phyloP scores from a whole-genome alignment of 2,888 invertebrate genomes.

The Agrenia bidenticulata region DNA sequence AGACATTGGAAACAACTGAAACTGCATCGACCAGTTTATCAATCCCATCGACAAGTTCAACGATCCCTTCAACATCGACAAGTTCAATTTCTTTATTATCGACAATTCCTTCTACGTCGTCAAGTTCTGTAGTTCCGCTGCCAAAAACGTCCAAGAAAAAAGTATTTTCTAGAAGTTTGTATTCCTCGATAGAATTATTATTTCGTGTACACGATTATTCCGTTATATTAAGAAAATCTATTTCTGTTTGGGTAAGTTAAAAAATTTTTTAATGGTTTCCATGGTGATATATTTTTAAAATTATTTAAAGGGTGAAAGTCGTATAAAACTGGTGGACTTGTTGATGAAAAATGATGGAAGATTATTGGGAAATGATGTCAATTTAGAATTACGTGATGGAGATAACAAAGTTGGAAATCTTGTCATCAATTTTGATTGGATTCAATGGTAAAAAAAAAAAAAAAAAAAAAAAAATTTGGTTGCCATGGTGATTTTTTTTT shows the following conservation, averaged over 20 bases:
- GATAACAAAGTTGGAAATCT: constrained; percentile 50
- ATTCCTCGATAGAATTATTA: too few relatives aligned
- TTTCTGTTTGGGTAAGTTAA: constrained; percentile 74
- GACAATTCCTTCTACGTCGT: neutral
- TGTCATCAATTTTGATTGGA: constrained; percentile 45
- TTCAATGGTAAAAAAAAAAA: neutral
- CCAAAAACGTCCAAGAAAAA: too few relatives aligned
- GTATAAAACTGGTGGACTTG: neutral
- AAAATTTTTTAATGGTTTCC: too few relatives aligned
- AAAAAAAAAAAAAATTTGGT: constrained; percentile 10
- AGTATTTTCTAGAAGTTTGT: too few relatives aligned
- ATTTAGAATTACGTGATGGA: neutral
- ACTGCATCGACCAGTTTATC: too few relatives aligned
- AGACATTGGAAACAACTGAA: too few relatives aligned
- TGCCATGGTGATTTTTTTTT: too few relatives aligned
- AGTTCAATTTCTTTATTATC: constrained; percentile 10
- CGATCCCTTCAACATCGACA: neutral
- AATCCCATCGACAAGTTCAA: too few relatives aligned
- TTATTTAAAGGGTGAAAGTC: too few relatives aligned
- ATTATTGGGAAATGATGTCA: neutral
- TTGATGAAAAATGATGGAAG: neutral
- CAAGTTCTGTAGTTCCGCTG: too few relatives aligned
- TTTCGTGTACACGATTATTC: constrained; percentile 66
- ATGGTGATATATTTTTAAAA: too few relatives aligned
- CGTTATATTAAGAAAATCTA: constrained; percentile 29